Evolutionary conservation across 2,888 invertebrate species (phyloP).

Genomic region (Tromatobia lineatoria): DNA sequence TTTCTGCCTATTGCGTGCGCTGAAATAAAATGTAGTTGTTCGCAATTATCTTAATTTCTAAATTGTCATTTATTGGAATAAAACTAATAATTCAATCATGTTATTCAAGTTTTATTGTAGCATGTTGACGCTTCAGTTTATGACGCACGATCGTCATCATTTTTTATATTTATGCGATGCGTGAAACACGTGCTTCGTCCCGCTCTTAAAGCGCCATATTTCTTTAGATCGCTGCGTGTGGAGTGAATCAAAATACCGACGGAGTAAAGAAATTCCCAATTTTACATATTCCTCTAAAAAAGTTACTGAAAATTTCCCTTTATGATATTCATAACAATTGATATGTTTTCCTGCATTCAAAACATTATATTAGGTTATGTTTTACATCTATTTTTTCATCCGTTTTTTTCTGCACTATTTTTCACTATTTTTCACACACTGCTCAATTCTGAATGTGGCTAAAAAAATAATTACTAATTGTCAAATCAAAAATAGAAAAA

Average conservation of each 20-base stretch:
- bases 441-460: no score
- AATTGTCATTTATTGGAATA: not conserved
- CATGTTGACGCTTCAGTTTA: not conserved
- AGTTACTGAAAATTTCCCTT: no score
- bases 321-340: no score
- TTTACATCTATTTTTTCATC: not conserved
- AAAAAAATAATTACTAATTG: not conserved
- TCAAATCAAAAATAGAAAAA: not conserved
- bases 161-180: not conserved
- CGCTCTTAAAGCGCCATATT: not conserved
- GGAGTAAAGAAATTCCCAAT: not conserved
- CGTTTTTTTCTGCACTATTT: not conserved
- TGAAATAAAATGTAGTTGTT: not conserved
- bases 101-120: not conserved
- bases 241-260: not conserved
- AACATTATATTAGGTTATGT: not conserved
- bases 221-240: not conserved
- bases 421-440: not conserved
- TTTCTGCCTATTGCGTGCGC: conserved; percentile 35
- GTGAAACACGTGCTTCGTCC: not conserved
- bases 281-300: not conserved
- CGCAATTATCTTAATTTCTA: not conserved
- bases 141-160: not conserved
- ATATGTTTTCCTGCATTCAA: not conserved
- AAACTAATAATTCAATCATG: not conserved